phyloP scores from a whole-genome alignment of 2,113 vertebrate genomes.

The Willisornis vidua region DNA sequence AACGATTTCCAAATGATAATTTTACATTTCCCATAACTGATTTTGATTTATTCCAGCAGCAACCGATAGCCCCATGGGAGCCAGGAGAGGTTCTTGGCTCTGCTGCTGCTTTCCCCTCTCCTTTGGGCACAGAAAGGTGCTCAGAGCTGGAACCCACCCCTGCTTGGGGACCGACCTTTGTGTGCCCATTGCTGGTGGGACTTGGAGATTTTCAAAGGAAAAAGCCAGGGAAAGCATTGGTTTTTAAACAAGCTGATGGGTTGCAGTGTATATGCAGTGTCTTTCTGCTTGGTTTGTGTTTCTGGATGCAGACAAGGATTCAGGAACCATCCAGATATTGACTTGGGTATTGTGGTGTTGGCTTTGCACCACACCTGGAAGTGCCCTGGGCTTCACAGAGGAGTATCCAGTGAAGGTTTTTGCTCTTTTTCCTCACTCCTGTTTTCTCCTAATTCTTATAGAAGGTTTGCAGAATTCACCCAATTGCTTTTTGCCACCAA shows the following conservation, averaged over 20 bases:
- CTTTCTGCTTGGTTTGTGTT: not conserved
- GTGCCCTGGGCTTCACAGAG: not conserved
- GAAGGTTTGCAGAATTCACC: not conserved
- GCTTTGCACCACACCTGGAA: not conserved
- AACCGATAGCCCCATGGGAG: slow-evolving; percentile 30
- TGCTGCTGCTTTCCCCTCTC: not conserved
- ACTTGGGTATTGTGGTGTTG: not conserved
- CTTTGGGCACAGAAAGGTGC: not conserved
- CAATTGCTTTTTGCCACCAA: not conserved
- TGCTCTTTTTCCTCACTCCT: not conserved
- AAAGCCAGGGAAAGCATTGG: not conserved
- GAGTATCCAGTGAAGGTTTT: not conserved
- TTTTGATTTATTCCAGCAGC: slow-evolving; percentile 77
- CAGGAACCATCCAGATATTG: fast-evolving
- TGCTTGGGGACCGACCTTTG: not conserved
- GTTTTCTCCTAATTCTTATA: not conserved
- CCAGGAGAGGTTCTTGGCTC: not conserved
- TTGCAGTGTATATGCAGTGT: not conserved
- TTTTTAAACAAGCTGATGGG: not conserved
- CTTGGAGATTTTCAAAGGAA: not conserved
- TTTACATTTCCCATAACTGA: slow-evolving; percentile 81
- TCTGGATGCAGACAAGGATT: not conserved
- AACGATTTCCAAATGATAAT: slow-evolving; percentile 81
- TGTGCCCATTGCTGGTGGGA: not conserved
- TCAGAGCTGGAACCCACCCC: not conserved